Base-by-base conservation (phyloP, 2,113 vertebrate species). In the Aegithalos caudatus region DNA sequence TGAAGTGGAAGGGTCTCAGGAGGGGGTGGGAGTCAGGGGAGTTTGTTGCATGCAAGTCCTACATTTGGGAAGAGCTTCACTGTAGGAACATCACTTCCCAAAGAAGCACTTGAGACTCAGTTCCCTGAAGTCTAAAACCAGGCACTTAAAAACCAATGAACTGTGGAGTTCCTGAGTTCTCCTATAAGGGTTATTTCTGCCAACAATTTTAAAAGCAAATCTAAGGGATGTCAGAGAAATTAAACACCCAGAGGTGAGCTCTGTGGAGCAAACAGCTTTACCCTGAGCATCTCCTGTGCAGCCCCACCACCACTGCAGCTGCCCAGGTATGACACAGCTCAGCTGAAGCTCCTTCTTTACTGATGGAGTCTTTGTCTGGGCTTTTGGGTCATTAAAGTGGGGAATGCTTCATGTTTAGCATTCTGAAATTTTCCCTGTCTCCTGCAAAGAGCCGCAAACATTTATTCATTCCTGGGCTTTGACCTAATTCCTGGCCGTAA, bases 401-500 rank as follows among this genome's bases (percentile, higher is more conserved):
- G 0, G 13, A 88, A 70, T 88, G 37, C 64, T 90, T 86, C 22
- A 7, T 22, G 33, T 56, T 84, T 15, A 74, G 12, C 44, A 44
- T 19, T 42, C 69, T 57, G n/a, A 81, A 40, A 7, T 33, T 29
- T 78, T 64, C 25, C n/a, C 81, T 22, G 9, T 89, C 69, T 86
- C 28, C 42, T 45, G 56, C 56, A 20, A 6, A 35, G 9, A 58
- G 64, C 70, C 81, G 53, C 57, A 86, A 88, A 83, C 76, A 20
- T 83, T 94, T 73, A 31, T 74, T 86, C 16, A 42, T 86, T 90
- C 67, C 92, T 15, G 0, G 51, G 71, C 31, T 96, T 81, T 92
- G 85, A 83, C 88, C 90, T 93, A 62, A 94, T 96, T 96, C 60
- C 81, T 86, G 67, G 60, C 88, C 76, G 84, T 93, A 92, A 96